Conservation (phyloP, 2,113 vertebrate species). For the Anhinga anhinga region DNA sequence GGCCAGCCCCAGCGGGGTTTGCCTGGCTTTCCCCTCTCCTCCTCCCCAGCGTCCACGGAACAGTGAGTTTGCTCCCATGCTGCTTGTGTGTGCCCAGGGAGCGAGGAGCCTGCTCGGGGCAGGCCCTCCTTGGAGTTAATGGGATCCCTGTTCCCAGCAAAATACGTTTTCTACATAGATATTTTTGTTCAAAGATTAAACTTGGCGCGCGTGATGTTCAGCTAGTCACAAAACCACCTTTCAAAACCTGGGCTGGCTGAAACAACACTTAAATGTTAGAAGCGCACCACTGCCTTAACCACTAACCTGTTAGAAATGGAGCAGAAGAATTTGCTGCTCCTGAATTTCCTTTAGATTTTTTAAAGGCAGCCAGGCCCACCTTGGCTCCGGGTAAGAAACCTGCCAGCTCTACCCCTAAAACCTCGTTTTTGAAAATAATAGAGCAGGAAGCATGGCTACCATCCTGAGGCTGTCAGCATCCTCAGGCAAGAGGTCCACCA, state of each 20-base stretch:
- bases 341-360: not conserved
- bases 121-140: not conserved
- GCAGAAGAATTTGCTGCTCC: constrained; percentile 4
- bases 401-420: not conserved
- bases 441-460: not conserved
- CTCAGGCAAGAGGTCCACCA: not conserved
- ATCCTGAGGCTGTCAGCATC: not conserved
- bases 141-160: not conserved
- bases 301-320: not conserved
- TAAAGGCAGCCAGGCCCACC: not conserved
- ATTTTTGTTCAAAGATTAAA: constrained; percentile 23
- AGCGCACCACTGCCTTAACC: not conserved
- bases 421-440: not conserved
- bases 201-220: not conserved
- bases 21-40: not conserved
- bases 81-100: not conserved
- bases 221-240: constrained; percentile 29
- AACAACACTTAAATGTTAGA: constrained; percentile 9
- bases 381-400: not conserved
- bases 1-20: not conserved
- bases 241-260: constrained; percentile 8
- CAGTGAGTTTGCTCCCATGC: accelerated
- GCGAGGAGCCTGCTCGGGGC: accelerated
- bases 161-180: not conserved
- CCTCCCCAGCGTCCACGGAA: accelerated